Evolutionary conservation across 2,888 invertebrate species (phyloP), one percentile per base, ranked within the genome.

Genomic region (Cataglyphis cursor): DNA sequence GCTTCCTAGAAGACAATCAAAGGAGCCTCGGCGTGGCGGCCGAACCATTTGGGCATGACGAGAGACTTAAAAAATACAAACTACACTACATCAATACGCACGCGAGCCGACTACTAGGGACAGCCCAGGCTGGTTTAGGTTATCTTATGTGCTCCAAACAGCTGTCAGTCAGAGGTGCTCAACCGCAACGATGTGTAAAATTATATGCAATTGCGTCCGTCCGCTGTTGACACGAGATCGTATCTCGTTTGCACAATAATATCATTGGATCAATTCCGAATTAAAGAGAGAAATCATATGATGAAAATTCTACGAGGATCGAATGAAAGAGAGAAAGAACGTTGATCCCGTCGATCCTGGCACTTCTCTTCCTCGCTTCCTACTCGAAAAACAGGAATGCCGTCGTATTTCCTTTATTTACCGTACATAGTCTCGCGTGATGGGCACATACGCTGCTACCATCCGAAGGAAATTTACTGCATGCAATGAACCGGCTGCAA

Each of bases 91-190:
- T 92, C 91, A 90, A 93, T 93, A 90, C 93, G 92, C 93, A 94
- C 93, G 94, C 93, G 90, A 94, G 84, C 89, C 73, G 66, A 82
- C 85, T 81, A 74, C 76, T 68, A 85, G 81, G 85, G 83, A 82
- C 81, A 85, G 76, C 68, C 76, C 85, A 12, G 84, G 84, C 87
- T 90, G 91, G 92, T 92, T 93, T 93, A 88, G 93, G 92, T 94
- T 94, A 93, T 94, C 93, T 93, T 92, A 92, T 91, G 91, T 92
- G 92, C 86, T 87, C 78, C 87, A 82, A 93, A 93, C 94, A 94
- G 94, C 94, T 94, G 94, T 93, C 94, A 91, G 90, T 88, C 93
- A 94, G 94, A 76, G 94, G 92, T 92, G 92, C 94, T 94, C 94
- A 94, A 92, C 89, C 85, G 78, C 81, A 54, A 72, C 68, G 59